Evolutionary conservation across 2,113 vertebrate genomes (phyloP).

Genomic region (Bubo scandiacus): DNA sequence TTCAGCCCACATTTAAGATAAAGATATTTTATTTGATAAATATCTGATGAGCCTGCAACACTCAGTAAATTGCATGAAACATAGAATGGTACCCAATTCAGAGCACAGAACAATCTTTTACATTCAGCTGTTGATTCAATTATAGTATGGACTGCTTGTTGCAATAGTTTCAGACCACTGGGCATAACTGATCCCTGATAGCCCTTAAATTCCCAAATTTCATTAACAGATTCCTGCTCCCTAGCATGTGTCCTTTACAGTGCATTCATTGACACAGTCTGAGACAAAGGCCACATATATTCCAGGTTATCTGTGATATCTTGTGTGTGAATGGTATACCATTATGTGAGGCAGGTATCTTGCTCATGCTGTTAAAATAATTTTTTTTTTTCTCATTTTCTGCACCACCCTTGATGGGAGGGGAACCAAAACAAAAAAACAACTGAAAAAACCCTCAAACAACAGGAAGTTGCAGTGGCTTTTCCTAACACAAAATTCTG

Average conservation of each 20-base stretch:
- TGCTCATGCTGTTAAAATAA: not conserved
- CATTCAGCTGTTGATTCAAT: not conserved
- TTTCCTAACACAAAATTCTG: not conserved
- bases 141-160: not conserved
- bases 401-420: not conserved
- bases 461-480: not conserved
- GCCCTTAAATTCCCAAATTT: not conserved
- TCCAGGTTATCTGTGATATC: not conserved
- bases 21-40: not conserved
- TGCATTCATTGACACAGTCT: not conserved
- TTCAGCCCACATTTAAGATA: not conserved
- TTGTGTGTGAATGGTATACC: not conserved
- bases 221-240: not conserved
- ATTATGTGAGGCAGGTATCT: not conserved
- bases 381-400: not conserved
- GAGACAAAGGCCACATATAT: not conserved
- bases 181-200: not conserved
- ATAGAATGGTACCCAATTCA: not conserved
- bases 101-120: not conserved
- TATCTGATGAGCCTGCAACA: not conserved
- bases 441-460: not conserved
- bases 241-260: not conserved
- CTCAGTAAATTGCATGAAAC: not conserved
- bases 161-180: not conserved
- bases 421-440: not conserved